These are phyloP conservation scores for Cetonia aurata DNA, from an alignment of 2,888 invertebrate genomes.

Conservation along the genomic window DNA sequence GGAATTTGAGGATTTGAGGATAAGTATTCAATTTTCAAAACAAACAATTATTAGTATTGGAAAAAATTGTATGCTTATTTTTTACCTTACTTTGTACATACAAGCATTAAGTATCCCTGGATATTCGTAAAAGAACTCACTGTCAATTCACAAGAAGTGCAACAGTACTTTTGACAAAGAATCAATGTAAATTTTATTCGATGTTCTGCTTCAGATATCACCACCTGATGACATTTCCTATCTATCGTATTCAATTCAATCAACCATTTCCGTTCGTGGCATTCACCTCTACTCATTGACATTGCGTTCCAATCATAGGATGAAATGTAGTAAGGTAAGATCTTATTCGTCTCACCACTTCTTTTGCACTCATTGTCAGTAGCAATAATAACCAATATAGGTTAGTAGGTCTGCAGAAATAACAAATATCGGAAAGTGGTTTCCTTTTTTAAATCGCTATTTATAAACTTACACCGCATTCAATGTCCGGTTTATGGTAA, in stretches of 20 bases:
- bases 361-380: constrained; percentile 4
- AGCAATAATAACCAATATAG: constrained; percentile 9
- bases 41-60: too few relatives aligned
- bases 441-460: constrained; percentile 9
- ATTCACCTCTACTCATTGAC: neutral
- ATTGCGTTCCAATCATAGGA: neutral
- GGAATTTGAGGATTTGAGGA: too few relatives aligned
- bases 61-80: too few relatives aligned
- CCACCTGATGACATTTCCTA: too few relatives aligned
- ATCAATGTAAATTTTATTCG: too few relatives aligned
- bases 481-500: constrained; percentile 14
- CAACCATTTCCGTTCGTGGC: neutral
- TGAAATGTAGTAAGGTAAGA: constrained; percentile 4
- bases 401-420: constrained; percentile 14
- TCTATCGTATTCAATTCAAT: neutral
- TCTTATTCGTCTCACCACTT: neutral
- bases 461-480: neutral
- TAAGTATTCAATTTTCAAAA: too few relatives aligned
- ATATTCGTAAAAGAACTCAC: too few relatives aligned
- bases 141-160: too few relatives aligned
- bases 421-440: constrained; percentile 9
- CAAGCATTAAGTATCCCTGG: too few relatives aligned
- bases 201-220: too few relatives aligned
- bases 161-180: too few relatives aligned
- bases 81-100: too few relatives aligned